phyloP scores from a whole-genome alignment of 2,888 invertebrate species.

The Macaria notata region DNA sequence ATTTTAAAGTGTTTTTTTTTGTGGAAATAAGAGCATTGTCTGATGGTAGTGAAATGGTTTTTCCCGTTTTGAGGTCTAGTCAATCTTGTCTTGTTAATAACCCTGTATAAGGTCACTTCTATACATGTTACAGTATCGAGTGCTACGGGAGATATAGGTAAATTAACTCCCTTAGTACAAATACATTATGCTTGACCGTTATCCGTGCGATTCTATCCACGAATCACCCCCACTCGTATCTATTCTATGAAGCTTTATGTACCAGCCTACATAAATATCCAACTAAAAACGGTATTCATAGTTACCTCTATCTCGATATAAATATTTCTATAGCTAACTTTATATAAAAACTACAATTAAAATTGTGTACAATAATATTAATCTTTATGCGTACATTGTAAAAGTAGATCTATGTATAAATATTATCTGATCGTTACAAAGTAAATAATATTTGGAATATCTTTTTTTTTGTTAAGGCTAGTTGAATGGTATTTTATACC shows the following conservation, averaged over 20 bases:
- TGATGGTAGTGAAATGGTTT: too few relatives aligned
- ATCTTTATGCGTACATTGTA: constrained; percentile 76
- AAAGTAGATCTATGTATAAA: constrained; percentile 79
- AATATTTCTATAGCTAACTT: constrained; percentile 71
- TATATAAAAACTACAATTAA: constrained; percentile 73
- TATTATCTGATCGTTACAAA: constrained; percentile 74
- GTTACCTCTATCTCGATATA: constrained; percentile 66
- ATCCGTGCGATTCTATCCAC: constrained; percentile 56
- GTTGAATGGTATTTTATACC: constrained; percentile 65
- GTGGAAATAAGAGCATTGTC: too few relatives aligned
- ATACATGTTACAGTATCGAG: too few relatives aligned
- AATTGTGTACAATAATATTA: constrained; percentile 76
- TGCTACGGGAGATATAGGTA: too few relatives aligned
- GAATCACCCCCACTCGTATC: constrained; percentile 57
- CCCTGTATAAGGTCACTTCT: constrained; percentile 9
- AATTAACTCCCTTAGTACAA: constrained; percentile 1
- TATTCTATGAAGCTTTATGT: constrained; percentile 64
- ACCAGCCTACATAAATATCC: constrained; percentile 55
- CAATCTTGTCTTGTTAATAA: too few relatives aligned
- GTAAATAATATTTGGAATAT: constrained; percentile 81
- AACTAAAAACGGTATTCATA: constrained; percentile 62
- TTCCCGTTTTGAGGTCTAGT: too few relatives aligned
- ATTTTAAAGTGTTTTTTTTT: too few relatives aligned
- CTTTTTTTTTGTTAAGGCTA: constrained; percentile 70
- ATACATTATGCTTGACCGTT: constrained; percentile 70